phyloP scores from a whole-genome alignment of 1,140 invertebrate genomes.

The Antheraea pernyi region DNA sequence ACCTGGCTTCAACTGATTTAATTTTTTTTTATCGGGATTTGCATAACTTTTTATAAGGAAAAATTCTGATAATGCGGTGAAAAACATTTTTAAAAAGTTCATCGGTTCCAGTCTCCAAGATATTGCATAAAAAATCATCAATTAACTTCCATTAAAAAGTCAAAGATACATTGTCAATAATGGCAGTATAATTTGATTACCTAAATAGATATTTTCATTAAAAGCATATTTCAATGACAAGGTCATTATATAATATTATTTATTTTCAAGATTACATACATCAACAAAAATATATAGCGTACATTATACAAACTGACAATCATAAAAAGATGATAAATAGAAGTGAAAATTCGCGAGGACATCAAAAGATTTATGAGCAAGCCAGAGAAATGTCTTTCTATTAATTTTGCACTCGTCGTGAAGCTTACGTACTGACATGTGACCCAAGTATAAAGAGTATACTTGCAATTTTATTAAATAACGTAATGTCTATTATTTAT shows the following conservation, averaged over 20 bases:
- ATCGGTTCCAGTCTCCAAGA: too few species aligned
- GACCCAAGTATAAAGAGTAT: background rate
- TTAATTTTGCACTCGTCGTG: slow-evolving; percentile 4
- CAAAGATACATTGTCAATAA: too few species aligned
- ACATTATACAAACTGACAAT: slow-evolving; percentile 1
- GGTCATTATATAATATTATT: background rate
- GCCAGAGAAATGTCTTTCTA: slow-evolving; percentile 1
- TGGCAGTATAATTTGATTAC: too few species aligned
- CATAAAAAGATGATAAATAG: slow-evolving; percentile 1
- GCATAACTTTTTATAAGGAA: too few species aligned
- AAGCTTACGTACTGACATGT: slow-evolving; percentile 4
- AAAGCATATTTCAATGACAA: too few species aligned
- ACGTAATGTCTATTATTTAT: background rate
- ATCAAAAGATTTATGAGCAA: background rate
- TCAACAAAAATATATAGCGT: background rate
- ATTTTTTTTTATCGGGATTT: too few species aligned
- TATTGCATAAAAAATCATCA: too few species aligned
- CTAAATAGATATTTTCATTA: too few species aligned
- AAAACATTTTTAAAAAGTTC: too few species aligned
- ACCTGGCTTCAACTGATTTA: too few species aligned
- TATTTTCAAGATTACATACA: background rate
- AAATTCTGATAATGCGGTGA: too few species aligned
- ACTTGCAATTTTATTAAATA: background rate
- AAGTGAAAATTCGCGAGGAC: slow-evolving; percentile 2
- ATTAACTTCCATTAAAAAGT: too few species aligned